Evolutionary conservation across 2,888 invertebrate species (phyloP), one percentile per base, ranked within the genome.

Genomic region (Lochmaea crataegi): DNA sequence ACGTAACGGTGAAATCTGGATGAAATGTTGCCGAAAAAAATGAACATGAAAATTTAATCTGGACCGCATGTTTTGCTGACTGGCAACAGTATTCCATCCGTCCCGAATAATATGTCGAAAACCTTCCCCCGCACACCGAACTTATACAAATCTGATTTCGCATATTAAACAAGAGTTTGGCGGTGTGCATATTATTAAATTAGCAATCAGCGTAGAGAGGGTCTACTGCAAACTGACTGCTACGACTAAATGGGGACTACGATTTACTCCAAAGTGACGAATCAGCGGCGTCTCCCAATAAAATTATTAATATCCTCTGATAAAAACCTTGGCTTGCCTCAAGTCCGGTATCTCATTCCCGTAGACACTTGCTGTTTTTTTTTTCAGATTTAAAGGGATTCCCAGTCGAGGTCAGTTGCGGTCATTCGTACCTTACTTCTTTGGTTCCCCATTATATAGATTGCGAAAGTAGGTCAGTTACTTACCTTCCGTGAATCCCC

Each of bases 141-240:
- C 88, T 88, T 88, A 88, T 87, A 88, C 88, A 88, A 88, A 88
- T 88, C 88, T 87, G 88, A 88, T 87, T 87, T 86, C 85, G 84
- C 84, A 87, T 84, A 86, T 84, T 85, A 85, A 85, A 85, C 86
- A 84, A 84, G 84, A 85, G 83, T 84, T n/a, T 84, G 84, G 84
- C 84, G 85, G 85, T 84, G 83, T 85, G 84, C 84, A 84, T 86
- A 85, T 85, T 86, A 86, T 86, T 86, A 85, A 86, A 86, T 86
- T 86, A 86, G 85, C 85, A 86, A 86, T 85, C 84, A 84, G 84
- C 76, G 78, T 75, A 73, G 78, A 73, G 78, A 69, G 79, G 76
- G 78, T 67, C 73, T 64, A 73, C 58, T 56, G 64, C n/a, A 41
- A 41, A 57, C 42, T 58, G 65, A 26, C 16, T 61, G 53, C 48